Evolutionary conservation across 2,797 vertebrate genomes (phyloP), one percentile per base, ranked within the genome.

Genomic region (Momotus momota): DNA sequence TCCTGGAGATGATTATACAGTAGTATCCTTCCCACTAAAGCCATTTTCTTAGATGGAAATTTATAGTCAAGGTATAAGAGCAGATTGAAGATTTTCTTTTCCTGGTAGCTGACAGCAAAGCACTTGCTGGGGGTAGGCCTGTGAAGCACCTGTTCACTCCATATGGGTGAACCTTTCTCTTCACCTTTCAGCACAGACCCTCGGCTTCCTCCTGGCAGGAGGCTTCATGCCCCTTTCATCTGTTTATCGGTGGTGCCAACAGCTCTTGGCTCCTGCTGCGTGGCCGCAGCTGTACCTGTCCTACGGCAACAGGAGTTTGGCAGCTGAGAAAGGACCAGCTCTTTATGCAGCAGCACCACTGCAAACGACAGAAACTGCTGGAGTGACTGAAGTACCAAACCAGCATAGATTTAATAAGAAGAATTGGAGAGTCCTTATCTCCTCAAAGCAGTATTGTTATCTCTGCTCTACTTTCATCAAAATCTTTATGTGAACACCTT

Each of bases 271-370:
- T 33, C 20, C 4, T 5, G 10, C 43, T n/a, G 10, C 6, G 12
- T 20, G 14, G 29, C 23, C 0, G 0, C 13, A 52, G 51, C 57
- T 20, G 19, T 29, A 49, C 33, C 16, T 0, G 0, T 25, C 1
- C 41, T 10, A 2, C 48, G 27, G 52, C 26, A 41, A 3, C 12
- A 35, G 41, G 41, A 22, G 43, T 6, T 29, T 2, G n/a, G 51
- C 54, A 40, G 35, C 73, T 25, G 49, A 45, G 55, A 15, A n/a
- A 26, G 23, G 46, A 67, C 11, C 4, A 12, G 40, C 33, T 52
- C 23, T 72, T 60, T 8, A 7, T 43, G 23, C 12, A 13, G 0
- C 21, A 13, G 15, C 40, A 10, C 15, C 1, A 3, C 57, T 29
- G 27, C 27, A 26, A 4, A 7, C 25, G 9, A 22, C 7, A 35